Evolutionary conservation across 2,797 vertebrate species (phyloP).

Genomic region (Phrynocephalus vlangalii): DNA sequence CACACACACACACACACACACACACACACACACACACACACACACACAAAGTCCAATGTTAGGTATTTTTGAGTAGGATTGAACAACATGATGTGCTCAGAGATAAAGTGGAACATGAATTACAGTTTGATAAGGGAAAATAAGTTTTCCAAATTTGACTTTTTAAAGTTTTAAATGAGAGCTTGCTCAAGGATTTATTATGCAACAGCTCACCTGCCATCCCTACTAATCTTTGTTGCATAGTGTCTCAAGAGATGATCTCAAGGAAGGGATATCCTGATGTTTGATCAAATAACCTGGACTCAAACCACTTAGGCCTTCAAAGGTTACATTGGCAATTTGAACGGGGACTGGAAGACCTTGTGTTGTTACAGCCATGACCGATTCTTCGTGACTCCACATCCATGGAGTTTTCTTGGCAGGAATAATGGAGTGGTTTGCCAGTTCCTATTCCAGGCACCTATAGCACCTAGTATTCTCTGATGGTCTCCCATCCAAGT

Average conservation of each 20-base stretch:
- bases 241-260: neutral
- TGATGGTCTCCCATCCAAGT: too few species aligned
- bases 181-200: neutral
- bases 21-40: neutral
- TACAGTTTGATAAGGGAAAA: slow-evolving; percentile 8
- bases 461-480: too few species aligned
- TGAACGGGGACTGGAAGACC: neutral
- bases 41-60: neutral
- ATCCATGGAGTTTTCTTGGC: too few species aligned
- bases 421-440: too few species aligned
- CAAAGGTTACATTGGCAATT: neutral
- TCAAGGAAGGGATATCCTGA: neutral
- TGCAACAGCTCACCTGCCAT: neutral
- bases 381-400: too few species aligned
- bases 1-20: neutral
- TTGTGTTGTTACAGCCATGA: too few species aligned
- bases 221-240: too few species aligned
- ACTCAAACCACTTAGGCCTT: neutral
- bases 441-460: too few species aligned
- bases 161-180: neutral
- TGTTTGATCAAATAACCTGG: neutral
- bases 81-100: neutral
- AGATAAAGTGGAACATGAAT: neutral
- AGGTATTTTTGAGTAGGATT: neutral
- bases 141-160: neutral